Percentiles rank a stretch among this genome's conserved stretches.
Conservation (phyloP, 1,140 invertebrate genomes). For the Oncopeltus fasciatus region DNA sequence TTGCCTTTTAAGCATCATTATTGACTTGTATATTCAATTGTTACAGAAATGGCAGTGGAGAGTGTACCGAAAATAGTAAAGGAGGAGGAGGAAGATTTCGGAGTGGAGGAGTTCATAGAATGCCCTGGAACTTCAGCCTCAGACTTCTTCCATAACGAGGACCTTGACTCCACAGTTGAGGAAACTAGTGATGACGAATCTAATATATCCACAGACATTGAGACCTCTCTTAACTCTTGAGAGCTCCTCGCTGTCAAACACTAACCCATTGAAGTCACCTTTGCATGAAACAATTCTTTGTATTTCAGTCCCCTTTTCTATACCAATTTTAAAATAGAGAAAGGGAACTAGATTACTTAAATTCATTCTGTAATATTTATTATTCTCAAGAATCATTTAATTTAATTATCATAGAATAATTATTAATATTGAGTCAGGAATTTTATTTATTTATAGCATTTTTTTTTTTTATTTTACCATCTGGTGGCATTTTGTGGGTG, state of each 20-base stretch:
- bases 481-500: no score
- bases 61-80: not conserved
- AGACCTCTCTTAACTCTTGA: not conserved
- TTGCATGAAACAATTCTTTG: not conserved
- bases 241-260: not conserved
- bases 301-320: not conserved
- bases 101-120: not conserved
- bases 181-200: slow-evolving; percentile 19
- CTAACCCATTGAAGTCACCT: no score
- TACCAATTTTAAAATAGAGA: not conserved
- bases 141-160: not conserved
- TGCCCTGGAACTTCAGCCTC: slow-evolving; percentile 13
- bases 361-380: not conserved
- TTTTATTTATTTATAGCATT: no score
- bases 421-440: no score
- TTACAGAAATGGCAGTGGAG: slow-evolving; percentile 13
- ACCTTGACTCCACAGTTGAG: not conserved
- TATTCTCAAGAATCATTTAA: not conserved
- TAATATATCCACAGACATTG: slow-evolving; percentile 15
- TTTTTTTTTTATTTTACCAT: no score
- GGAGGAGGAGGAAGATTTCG: not conserved
- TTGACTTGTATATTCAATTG: not conserved
- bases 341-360: not conserved
- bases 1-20: not conserved
- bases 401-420: not conserved